Evolutionary conservation across 2,113 vertebrate genomes (phyloP), one percentile per base, ranked within the genome.

Genomic region (Anguilla rostrata): DNA sequence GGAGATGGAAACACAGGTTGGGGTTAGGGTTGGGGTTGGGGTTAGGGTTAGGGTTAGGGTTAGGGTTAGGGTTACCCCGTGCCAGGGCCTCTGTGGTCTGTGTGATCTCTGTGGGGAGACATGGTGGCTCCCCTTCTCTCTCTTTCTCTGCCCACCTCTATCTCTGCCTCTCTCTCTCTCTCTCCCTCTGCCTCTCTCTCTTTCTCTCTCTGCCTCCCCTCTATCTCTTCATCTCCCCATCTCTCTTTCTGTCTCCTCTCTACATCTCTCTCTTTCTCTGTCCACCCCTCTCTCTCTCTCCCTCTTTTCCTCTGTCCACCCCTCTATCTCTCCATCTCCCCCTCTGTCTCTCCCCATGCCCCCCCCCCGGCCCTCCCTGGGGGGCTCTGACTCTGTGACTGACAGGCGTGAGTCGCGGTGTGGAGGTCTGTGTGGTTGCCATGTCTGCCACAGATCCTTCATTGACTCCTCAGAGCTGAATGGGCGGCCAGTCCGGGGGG

Each of bases 361-460:
- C n/a, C n/a, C 39, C 41, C 39, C 4, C 39, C 26, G 26, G 4
- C 63, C 34, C 34, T 41, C 40, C 39, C 40, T 53, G 20, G 15
- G 41, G 63, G 49, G 49, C 11, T 53, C 18, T 22, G 78, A 11
- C 2, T 34, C 0, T 34, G 5, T 86, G 85, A 86, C 46, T 86
- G 85, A 81, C 78, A 63, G 53, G 39, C 20, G 39, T 86, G 53
- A 86, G 85, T 85, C 63, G 22, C 66, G 39, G 75, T 14, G 39
- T 9, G 39, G 15, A 39, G 41, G 40, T 12, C 20, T 49, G 43
- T 82, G 81, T 82, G 81, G 63, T 63, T 20, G 49, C 56, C 56
- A 9, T 3, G 40, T 5, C 84, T 41, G 0, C 11, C n/a, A 14
- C 8, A 7, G 34, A 20, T 34, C 34, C 60, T 4, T 40, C 53